phyloP scores from a whole-genome alignment of 2,113 vertebrate species.

The Peromyscus californicus region DNA sequence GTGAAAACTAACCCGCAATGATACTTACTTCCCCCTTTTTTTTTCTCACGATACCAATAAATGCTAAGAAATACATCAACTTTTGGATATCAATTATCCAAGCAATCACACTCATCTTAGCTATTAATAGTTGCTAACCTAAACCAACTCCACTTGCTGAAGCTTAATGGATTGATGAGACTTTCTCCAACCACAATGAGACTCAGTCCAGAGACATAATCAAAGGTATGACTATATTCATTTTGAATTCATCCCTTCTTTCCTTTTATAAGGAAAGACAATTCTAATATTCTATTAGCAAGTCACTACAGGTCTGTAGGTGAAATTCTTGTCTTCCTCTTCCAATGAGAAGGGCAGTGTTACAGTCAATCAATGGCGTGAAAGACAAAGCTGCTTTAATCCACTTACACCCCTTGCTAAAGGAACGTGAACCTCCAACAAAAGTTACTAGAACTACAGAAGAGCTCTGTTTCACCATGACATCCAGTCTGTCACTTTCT shows the following conservation, averaged over 20 bases:
- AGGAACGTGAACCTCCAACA: not conserved
- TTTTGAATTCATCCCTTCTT: not conserved
- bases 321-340: not conserved
- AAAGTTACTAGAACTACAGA: not conserved
- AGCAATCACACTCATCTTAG: not conserved
- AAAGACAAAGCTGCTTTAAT: conserved; percentile 3
- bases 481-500: not conserved
- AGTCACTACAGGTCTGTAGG: not conserved
- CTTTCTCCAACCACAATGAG: not conserved
- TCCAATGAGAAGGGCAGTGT: not conserved
- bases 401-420: not conserved
- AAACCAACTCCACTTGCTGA: not conserved
- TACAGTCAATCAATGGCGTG: not conserved
- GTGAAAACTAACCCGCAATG: not conserved
- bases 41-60: not conserved
- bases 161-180: not conserved
- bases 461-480: accelerated
- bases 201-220: not conserved
- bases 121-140: not conserved
- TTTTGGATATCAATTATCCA: not conserved
- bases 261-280: conserved; percentile 32
- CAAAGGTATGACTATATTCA: not conserved
- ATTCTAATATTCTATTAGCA: conserved; percentile 12
- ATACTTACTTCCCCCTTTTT: not conserved
- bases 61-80: not conserved